These are phyloP conservation scores for Microcebus lehilahytsara DNA, from an alignment of 2,113 vertebrate genomes.

Conservation along the genomic window DNA sequence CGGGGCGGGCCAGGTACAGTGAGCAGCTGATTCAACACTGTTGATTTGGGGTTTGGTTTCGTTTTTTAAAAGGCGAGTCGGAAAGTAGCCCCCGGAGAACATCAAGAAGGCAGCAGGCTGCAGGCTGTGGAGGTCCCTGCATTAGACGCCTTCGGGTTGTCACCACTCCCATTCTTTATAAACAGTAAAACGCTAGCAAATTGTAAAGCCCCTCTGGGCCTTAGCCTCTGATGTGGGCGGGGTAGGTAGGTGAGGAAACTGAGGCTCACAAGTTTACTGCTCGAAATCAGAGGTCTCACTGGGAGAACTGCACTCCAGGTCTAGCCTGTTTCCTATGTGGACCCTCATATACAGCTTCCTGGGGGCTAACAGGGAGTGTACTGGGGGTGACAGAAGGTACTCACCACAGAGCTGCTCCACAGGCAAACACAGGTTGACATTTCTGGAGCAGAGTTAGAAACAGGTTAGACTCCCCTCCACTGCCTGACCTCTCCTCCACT, in stretches of 20 bases:
- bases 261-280: background rate
- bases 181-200: background rate
- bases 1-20: background rate
- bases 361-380: accelerated
- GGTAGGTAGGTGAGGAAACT: background rate
- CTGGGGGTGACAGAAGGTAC: background rate
- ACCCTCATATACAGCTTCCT: background rate
- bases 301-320: background rate
- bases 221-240: background rate
- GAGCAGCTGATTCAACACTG: slow-evolving; percentile 76
- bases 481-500: accelerated
- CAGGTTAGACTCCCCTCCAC: background rate
- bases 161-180: slow-evolving; percentile 34
- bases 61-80: slow-evolving; percentile 57
- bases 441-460: background rate
- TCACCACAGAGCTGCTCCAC: background rate
- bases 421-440: background rate
- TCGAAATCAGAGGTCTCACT: background rate
- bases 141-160: slow-evolving; percentile 14
- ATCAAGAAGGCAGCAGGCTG: background rate
- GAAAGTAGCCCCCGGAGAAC: slow-evolving; percentile 18
- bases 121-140: background rate
- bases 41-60: slow-evolving; percentile 57
- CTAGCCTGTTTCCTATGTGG: background rate
- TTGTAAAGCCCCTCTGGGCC: background rate